Conservation (phyloP, 2,888 invertebrate genomes). For the Ametastegia equiseti region DNA sequence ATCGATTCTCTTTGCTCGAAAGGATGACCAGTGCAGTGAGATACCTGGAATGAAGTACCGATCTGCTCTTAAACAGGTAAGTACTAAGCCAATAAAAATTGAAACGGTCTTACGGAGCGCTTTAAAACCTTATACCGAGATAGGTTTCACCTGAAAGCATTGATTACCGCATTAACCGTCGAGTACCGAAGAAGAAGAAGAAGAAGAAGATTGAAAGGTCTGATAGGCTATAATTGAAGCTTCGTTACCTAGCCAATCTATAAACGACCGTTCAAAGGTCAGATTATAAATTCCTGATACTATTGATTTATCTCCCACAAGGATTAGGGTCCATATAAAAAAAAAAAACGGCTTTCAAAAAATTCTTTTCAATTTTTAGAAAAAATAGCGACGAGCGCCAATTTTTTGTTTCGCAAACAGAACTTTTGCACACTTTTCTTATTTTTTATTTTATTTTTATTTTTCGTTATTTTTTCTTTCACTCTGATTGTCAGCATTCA, state of each 20-base stretch:
- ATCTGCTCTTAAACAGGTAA: neutral
- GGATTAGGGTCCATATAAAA: too few species aligned
- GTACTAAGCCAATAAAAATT: slow-evolving; percentile 2
- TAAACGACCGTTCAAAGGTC: neutral
- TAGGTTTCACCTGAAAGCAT: slow-evolving; percentile 23
- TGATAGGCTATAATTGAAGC: slow-evolving; percentile 37
- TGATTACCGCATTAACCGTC: slow-evolving; percentile 36
- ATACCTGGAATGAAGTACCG: neutral
- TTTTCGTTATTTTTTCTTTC: neutral
- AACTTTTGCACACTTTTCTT: neutral
- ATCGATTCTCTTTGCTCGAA: too few species aligned
- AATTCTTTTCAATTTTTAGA: too few species aligned
- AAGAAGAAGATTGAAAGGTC: slow-evolving; percentile 44
- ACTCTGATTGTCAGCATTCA: neutral
- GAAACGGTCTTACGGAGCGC: slow-evolving; percentile 12
- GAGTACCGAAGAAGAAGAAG: slow-evolving; percentile 27
- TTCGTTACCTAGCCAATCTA: neutral
- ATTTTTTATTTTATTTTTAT: neutral
- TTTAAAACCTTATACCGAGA: neutral
- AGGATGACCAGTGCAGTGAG: neutral
- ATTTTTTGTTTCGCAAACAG: too few species aligned
- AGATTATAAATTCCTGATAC: neutral
- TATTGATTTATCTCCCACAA: neutral
- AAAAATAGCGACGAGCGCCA: too few species aligned
- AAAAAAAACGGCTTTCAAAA: too few species aligned